These are phyloP conservation scores for Poecilia picta DNA, from an alignment of 2,797 vertebrate genomes.

Conservation along the genomic window DNA sequence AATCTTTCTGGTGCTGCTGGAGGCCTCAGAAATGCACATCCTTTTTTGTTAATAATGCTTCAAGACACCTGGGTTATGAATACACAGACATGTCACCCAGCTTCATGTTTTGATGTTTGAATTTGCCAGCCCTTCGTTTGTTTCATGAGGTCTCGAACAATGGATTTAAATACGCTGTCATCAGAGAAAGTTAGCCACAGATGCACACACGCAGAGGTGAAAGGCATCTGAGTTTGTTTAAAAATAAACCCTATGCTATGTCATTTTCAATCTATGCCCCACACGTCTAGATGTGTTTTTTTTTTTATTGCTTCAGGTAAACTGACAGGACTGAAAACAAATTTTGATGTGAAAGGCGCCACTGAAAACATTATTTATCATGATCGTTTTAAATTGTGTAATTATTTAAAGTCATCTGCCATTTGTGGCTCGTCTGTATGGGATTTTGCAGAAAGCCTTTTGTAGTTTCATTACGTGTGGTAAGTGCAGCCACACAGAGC, in stretches of 20 bases:
- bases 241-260: conserved; percentile 78
- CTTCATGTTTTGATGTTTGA: conserved; percentile 82
- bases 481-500: conserved; percentile 67
- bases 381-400: conserved; percentile 35
- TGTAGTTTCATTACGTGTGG: conserved; percentile 67
- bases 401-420: conserved; percentile 52
- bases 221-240: conserved; percentile 73
- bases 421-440: conserved; percentile 38
- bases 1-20: conserved; percentile 43
- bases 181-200: conserved; percentile 69
- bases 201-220: conserved; percentile 65
- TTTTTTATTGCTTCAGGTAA: conserved; percentile 53
- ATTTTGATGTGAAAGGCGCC: conserved; percentile 53
- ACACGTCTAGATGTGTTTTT: conserved; percentile 44
- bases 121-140: conserved; percentile 69
- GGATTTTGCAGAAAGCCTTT: conserved; percentile 56
- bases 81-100: conserved; percentile 77
- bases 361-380: conserved; percentile 54
- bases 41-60: conserved; percentile 81
- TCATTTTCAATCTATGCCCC: conserved; percentile 66
- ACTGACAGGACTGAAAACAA: conserved; percentile 67
- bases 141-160: conserved; percentile 64
- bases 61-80: conserved; percentile 81
- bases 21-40: conserved; percentile 66
- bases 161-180: conserved; percentile 77